Evolutionary conservation across 1,140 invertebrate species (phyloP).

Genomic region (Sarcophaga peregrina): DNA sequence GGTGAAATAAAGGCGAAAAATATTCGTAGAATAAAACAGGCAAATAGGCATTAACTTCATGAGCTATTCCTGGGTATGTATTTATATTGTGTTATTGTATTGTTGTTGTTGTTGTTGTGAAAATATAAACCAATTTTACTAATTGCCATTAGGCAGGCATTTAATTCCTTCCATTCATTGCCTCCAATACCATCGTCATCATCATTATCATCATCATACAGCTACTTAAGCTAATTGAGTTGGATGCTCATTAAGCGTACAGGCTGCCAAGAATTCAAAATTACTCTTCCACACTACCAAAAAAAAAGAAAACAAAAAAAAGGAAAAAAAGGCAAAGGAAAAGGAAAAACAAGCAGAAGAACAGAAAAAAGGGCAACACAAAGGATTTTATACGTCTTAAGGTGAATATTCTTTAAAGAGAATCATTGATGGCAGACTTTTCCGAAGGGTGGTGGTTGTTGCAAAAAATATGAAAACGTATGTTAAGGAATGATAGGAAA

Average conservation of each 20-base stretch:
- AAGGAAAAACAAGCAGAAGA: background rate
- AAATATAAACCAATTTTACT: conserved; percentile 46
- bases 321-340: background rate
- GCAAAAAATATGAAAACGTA: conserved; percentile 6
- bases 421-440: no score
- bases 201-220: background rate
- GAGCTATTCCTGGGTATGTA: background rate
- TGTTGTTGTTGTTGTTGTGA: background rate
- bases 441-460: background rate
- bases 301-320: conserved; percentile 12
- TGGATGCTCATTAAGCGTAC: conserved; percentile 43
- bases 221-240: conserved; percentile 45
- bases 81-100: background rate
- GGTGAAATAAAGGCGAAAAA: conserved; percentile 6
- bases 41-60: no score
- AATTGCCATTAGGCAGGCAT: conserved; percentile 44
- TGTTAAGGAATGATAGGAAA: conserved; percentile 10
- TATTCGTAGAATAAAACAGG: background rate
- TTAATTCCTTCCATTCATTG: background rate
- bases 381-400: conserved; percentile 4
- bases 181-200: background rate
- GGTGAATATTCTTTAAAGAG: background rate
- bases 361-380: background rate
- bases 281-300: background rate
- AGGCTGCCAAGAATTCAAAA: background rate